Evolutionary conservation across 2,888 invertebrate species (phyloP).

Genomic region (Xanthia togata): DNA sequence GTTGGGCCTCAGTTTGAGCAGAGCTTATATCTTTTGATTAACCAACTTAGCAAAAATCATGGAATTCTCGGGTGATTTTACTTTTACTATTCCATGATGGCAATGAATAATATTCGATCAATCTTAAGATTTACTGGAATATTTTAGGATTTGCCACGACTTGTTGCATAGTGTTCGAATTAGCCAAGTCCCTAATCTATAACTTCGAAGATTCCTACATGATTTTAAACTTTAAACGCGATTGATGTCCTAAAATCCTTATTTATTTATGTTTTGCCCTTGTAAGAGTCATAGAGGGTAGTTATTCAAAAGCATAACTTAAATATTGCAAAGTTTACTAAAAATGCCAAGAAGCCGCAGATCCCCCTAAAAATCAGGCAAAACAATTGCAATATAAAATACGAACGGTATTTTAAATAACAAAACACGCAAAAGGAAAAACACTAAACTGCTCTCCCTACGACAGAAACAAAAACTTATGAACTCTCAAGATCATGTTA

Average conservation of each 20-base stretch:
- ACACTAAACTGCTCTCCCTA: constrained; percentile 29
- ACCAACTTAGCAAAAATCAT: not conserved
- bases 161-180: constrained; percentile 7
- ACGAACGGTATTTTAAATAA: constrained; percentile 45
- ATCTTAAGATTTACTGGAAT: constrained; percentile 10
- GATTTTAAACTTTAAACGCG: constrained; percentile 8
- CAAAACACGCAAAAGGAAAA: constrained; percentile 46
- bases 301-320: constrained; percentile 4
- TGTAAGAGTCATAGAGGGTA: constrained; percentile 6
- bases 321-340: constrained; percentile 25
- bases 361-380: constrained; percentile 2
- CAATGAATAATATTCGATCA: not conserved
- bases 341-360: constrained; percentile 5
- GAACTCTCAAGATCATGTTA: constrained; percentile 8
- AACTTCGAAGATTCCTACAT: constrained; percentile 22
- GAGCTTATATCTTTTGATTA: not conserved
- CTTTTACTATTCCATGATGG: not conserved
- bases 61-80: not conserved
- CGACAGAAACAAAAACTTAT: not conserved
- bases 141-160: not conserved
- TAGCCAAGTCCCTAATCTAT: not conserved
- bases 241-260: not conserved
- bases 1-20: not conserved
- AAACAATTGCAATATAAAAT: constrained; percentile 41
- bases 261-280: constrained; percentile 10